These are phyloP conservation scores for Gastrophryne carolinensis DNA, from an alignment of 2,797 vertebrate species.

Conservation along the genomic window DNA sequence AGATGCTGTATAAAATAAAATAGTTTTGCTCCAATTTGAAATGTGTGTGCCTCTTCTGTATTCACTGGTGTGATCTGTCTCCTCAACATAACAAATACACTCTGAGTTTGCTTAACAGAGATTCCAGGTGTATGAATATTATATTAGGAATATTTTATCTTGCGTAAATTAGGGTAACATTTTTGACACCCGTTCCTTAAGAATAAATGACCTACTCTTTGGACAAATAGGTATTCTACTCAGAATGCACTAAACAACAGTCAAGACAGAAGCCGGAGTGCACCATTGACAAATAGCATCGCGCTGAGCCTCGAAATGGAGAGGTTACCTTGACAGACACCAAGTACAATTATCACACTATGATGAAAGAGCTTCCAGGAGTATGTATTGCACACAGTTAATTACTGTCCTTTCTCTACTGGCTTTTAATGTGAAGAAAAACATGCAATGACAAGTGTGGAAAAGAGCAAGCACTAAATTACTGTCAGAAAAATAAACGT, in stretches of 20 bases:
- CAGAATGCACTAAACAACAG: conserved; percentile 66
- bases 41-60: neutral
- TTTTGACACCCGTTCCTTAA: conserved; percentile 77
- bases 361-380: conserved; percentile 95
- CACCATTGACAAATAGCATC: conserved; percentile 89
- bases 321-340: conserved; percentile 96
- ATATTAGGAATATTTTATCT: conserved; percentile 74
- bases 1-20: neutral
- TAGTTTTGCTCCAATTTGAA: neutral
- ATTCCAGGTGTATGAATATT: conserved; percentile 68
- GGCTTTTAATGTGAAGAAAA: conserved; percentile 99
- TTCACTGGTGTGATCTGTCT: conserved; percentile 9
- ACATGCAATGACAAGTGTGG: conserved; percentile 98
- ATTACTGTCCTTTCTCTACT: conserved; percentile 98
- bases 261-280: conserved; percentile 66
- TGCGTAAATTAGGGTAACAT: conserved; percentile 76
- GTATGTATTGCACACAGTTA: conserved; percentile 88
- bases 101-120: conserved; percentile 52
- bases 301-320: conserved; percentile 76
- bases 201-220: conserved; percentile 82
- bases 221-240: conserved; percentile 79
- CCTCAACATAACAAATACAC: conserved; percentile 35
- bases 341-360: conserved; percentile 98
- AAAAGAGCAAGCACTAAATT: conserved; percentile 99
- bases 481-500: conserved; percentile 99